These are phyloP conservation scores for Cantharis flavilabris DNA, from an alignment of 2,888 invertebrate genomes.

Conservation along the genomic window DNA sequence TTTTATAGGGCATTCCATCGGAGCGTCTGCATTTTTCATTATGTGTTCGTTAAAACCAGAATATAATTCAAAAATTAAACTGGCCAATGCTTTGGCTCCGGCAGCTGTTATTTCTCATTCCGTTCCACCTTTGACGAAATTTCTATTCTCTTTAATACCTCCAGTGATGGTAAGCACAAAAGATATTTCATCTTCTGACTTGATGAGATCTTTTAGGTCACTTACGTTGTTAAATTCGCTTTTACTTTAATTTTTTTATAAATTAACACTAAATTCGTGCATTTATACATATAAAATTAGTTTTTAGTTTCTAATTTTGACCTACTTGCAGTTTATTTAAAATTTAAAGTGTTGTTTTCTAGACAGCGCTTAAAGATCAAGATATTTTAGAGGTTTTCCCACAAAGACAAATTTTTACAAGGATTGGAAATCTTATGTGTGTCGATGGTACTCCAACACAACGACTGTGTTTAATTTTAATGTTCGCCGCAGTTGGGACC, in stretches of 20 bases:
- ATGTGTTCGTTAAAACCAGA: conserved; percentile 53
- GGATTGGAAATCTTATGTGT: conserved; percentile 53
- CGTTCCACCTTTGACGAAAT: conserved; percentile 12
- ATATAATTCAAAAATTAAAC: conserved; percentile 50
- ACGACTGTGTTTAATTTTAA: conserved; percentile 61
- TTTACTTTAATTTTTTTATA: not conserved
- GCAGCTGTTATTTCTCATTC: conserved; percentile 43
- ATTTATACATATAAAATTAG: not conserved
- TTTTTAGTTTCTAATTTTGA: not conserved
- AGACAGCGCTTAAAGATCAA: conserved; percentile 40
- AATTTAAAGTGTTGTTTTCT: conserved; percentile 24
- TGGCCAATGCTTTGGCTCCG: conserved; percentile 51
- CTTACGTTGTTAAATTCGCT: not conserved
- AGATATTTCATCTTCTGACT: not conserved
- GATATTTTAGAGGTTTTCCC: conserved; percentile 50
- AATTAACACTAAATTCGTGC: not conserved
- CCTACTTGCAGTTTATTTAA: not conserved
- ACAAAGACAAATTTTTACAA: conserved; percentile 42
- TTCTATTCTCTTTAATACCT: conserved; percentile 20
- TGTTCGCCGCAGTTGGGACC: conserved; percentile 65
- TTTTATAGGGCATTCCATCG: conserved; percentile 71
- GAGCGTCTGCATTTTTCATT: conserved; percentile 57
- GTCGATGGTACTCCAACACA: conserved; percentile 55
- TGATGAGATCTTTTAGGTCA: not conserved
- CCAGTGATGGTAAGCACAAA: conserved; percentile 23